phyloP scores from a whole-genome alignment of 2,113 vertebrate species.

The Sinocyclocheilus grahami region DNA sequence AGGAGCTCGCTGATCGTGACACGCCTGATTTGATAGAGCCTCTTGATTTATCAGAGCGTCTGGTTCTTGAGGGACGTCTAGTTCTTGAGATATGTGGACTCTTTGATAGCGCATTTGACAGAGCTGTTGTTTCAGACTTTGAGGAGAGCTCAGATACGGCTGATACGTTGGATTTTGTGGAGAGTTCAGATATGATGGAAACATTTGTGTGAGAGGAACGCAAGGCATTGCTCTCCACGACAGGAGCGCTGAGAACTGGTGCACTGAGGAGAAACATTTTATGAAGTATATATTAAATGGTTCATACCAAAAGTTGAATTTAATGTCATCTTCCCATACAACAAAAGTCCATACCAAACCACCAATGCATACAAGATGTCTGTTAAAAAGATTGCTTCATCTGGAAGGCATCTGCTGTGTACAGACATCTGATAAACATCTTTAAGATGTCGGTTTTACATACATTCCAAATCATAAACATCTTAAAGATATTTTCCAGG shows the following conservation, averaged over 20 bases:
- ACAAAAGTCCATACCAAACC: too few relatives aligned
- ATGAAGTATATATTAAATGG: not conserved
- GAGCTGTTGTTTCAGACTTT: conserved; percentile 38
- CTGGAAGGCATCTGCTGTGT: too few relatives aligned
- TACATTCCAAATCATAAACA: too few relatives aligned
- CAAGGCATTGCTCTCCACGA: conserved; percentile 1
- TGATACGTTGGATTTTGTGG: conserved; percentile 59
- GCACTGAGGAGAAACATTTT: not conserved
- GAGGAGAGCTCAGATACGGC: conserved; percentile 56
- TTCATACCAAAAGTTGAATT: not conserved
- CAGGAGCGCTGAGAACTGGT: conserved; percentile 11
- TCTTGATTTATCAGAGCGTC: not conserved
- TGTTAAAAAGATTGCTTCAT: too few relatives aligned
- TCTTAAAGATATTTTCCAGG: too few relatives aligned
- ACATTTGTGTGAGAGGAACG: conserved; percentile 63
- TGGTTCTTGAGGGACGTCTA: not conserved
- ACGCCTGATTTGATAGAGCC: not conserved
- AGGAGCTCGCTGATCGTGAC: conserved; percentile 47
- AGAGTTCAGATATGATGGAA: conserved; percentile 66
- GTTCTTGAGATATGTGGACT: conserved; percentile 34
- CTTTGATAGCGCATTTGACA: conserved; percentile 43
- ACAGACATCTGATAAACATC: too few relatives aligned
- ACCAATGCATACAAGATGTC: too few relatives aligned
- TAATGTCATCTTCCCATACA: too few relatives aligned
- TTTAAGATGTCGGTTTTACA: too few relatives aligned